These are phyloP conservation scores for Cremastobaeus sp. DNA, from an alignment of 2,888 invertebrate genomes.

Conservation along the genomic window DNA sequence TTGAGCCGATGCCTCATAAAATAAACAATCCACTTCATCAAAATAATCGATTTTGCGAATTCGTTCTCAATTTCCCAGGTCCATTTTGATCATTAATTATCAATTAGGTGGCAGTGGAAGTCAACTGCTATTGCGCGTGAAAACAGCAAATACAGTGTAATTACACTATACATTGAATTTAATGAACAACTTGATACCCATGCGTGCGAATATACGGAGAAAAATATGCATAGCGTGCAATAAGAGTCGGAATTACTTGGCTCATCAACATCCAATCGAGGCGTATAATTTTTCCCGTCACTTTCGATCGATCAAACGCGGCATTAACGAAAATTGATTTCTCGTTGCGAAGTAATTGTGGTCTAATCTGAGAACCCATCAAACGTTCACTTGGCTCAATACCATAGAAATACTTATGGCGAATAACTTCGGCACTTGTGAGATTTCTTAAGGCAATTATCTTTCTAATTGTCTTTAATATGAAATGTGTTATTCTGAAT, in stretches of 20 bases:
- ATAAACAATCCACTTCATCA: slow-evolving; percentile 45
- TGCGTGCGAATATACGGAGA: slow-evolving; percentile 5
- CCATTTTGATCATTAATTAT: slow-evolving; percentile 45
- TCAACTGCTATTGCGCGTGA: slow-evolving; percentile 32
- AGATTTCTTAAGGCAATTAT: too few relatives aligned
- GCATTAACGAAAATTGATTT: too few relatives aligned
- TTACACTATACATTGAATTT: slow-evolving; percentile 30
- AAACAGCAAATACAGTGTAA: slow-evolving; percentile 32
- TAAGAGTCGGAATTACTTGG: slow-evolving; percentile 2
- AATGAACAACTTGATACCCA: slow-evolving; percentile 31
- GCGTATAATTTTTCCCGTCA: too few relatives aligned
- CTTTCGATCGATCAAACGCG: too few relatives aligned
- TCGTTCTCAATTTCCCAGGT: slow-evolving; percentile 35
- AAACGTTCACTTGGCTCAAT: too few relatives aligned
- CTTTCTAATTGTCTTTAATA: too few relatives aligned
- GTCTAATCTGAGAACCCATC: too few relatives aligned
- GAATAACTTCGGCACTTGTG: too few relatives aligned
- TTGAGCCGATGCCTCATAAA: slow-evolving; percentile 16
- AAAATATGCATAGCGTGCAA: slow-evolving; percentile 13
- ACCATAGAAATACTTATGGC: too few relatives aligned
- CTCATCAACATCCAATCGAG: slow-evolving; percentile 5
- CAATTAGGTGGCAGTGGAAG: slow-evolving; percentile 38
- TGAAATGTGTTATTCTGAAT: too few relatives aligned
- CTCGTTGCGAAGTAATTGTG: too few relatives aligned
- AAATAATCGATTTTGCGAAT: slow-evolving; percentile 40